Evolutionary conservation across 2,888 invertebrate genomes (phyloP).

Genomic region (Cremastinae sp.): DNA sequence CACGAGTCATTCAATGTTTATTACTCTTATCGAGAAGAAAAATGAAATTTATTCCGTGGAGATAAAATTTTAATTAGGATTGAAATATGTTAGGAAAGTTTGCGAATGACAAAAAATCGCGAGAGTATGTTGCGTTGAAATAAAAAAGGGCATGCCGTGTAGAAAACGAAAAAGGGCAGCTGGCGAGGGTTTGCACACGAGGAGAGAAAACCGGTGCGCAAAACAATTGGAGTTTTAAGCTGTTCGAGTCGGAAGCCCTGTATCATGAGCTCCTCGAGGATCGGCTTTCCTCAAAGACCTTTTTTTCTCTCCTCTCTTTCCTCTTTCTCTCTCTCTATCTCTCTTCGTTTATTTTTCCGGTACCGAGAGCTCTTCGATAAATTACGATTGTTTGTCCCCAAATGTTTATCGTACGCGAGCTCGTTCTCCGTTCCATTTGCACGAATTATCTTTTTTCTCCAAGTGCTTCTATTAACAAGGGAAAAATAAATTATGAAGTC

Average conservation of each 20-base stretch:
- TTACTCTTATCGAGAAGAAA: background rate
- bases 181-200: constrained; percentile 33
- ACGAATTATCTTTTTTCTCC: background rate
- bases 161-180: constrained; percentile 41
- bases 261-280: constrained; percentile 71
- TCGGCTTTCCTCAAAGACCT: constrained; percentile 77
- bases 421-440: background rate
- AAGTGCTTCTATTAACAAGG: too few species aligned
- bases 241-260: constrained; percentile 68
- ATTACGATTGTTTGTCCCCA: constrained; percentile 79
- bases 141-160: constrained; percentile 22
- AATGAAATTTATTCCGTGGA: background rate
- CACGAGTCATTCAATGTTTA: too few species aligned
- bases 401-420: constrained; percentile 72
- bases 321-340: constrained; percentile 66
- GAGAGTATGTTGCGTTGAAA: constrained; percentile 31
- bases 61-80: too few species aligned
- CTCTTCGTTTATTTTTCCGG: constrained; percentile 47
- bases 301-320: constrained; percentile 24
- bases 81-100: background rate
- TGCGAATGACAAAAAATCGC: background rate
- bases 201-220: constrained; percentile 71
- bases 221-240: constrained; percentile 75
- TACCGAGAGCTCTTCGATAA: constrained; percentile 72
- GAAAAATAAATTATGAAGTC: too few species aligned